Evolutionary conservation across 2,797 vertebrate species (phyloP), one percentile per base, ranked within the genome.

Genomic region (Corythornis leucogaster): DNA sequence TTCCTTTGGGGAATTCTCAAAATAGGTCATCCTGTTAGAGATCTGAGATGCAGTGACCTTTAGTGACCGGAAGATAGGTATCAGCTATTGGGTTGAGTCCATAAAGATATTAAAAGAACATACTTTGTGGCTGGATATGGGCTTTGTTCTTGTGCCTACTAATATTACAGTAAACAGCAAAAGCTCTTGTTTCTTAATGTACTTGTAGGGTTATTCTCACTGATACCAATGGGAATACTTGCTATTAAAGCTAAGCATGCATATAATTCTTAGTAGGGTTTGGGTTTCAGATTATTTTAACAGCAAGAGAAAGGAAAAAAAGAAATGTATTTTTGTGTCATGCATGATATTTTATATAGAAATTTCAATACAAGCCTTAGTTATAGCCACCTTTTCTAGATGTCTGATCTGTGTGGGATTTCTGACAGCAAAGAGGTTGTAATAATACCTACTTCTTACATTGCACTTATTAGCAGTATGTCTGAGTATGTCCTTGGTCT

Each of bases 31-130:
- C 40, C 74, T 81, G 26, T 74, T 53, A 38, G 43, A 46, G 62
- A 46, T 87, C 66, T 90, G 70, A 33, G 76, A 85, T 80, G 59
- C 30, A 40, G 71, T 84, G 93, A 84, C 91, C 80, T 94, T 95
- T 66, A 63, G 69, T 53, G 58, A 84, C 89, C 45, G 53, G 95
- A 96, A 96, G 74, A 84, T 91, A 61, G 40, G 38, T 96, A 88
- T 94, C 89, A 61, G 53, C 59, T 61, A 2, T 53, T 89, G 55
- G 55, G 22, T 22, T 61, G 59, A 69, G 69, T 66, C 77, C 51
- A 46, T 82, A 24, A 89, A 54, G 81, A 75, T 92, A 89, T 90
- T 92, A 89, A 94, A 85, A 90, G 86, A 63, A 31, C 18, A 15
- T 22, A 6, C 63, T 66, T 53, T 63, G 59, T 57, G 64, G 31